Base-by-base conservation (phyloP, 1,140 invertebrate genomes). In the Armadillidium nasatum region DNA sequence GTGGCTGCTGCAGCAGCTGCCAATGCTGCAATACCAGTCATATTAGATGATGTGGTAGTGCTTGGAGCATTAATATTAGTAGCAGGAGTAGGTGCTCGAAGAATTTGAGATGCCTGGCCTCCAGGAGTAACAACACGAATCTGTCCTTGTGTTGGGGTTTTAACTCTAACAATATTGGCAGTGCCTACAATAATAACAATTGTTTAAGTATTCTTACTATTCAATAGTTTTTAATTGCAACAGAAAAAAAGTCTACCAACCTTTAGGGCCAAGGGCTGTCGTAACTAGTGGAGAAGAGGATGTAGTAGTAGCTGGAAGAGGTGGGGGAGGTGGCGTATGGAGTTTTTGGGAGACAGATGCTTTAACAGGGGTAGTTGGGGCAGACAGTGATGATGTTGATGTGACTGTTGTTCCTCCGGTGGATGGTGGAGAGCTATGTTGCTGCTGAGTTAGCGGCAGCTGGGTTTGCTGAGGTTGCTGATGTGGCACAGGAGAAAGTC, bases 1-100 rank as follows among this genome's bases (percentile, higher is more conserved):
- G 93, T 92, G n/a, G 91, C 92, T 1, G 93, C 92, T 46, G 93
- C 93, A 0, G 92, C 92, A 10, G 91, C 89, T 15, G 92, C 91
- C 9, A 95, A 84, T 0, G 93, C 89, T 22, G 92, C 91, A 23
- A 93, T 91, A 71, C 90, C 91, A 46, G 84, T 85, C 85, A 87
- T 87, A 10, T 82, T 78, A 46, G 81, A 82, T 54, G 81, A 78
- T 7, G 80, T 76, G n/a, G 73, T 70, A 68, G 76, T 50, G 9
- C 46, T 15, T 50, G 46, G 9, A 15, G 46, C 46, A 15, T 10
- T 50, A 50, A 19, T 69, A 45, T 77, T 70, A 9, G 73, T 75
- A n/a, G 73, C 68, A 7, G 80, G 75, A 67, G 72, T 68, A 21
- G 77, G 68, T 67, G 72, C 72, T 50, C 77, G 79, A 19, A 83